A percentile compares a stretch with the other conserved stretches of the same genome.
These are phyloP conservation scores for Lathronympha strigana DNA, from an alignment of 2,888 invertebrate genomes.

Conservation along the genomic window DNA sequence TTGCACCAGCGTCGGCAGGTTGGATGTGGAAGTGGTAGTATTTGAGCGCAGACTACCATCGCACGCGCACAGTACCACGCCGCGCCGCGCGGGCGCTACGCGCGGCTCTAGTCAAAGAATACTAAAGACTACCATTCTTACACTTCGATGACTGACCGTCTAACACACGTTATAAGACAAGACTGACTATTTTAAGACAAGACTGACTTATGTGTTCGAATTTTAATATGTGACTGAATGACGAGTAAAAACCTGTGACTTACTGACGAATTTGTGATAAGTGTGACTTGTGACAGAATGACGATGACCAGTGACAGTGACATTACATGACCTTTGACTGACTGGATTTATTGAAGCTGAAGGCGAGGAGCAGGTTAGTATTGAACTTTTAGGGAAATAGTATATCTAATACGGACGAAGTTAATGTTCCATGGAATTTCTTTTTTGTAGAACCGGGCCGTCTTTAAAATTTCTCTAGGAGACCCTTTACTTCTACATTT, in stretches of 20 bases:
- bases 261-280: slow-evolving; percentile 47
- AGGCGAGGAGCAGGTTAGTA: neutral
- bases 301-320: slow-evolving; percentile 50
- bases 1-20: slow-evolving; percentile 49
- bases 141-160: slow-evolving; percentile 39
- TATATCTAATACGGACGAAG: too few species aligned
- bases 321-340: slow-evolving; percentile 58
- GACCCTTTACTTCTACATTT: too few species aligned
- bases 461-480: too few species aligned
- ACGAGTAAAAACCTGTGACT: slow-evolving; percentile 7
- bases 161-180: slow-evolving; percentile 9
- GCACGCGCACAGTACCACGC: slow-evolving; percentile 68
- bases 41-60: slow-evolving; percentile 59
- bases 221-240: neutral
- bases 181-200: slow-evolving; percentile 17
- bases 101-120: slow-evolving; percentile 68
- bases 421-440: too few species aligned
- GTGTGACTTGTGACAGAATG: slow-evolving; percentile 44
- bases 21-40: slow-evolving; percentile 73
- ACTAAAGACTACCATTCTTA: slow-evolving; percentile 50
- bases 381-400: too few species aligned
- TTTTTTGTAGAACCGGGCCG: too few species aligned
- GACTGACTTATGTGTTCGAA: slow-evolving; percentile 10
- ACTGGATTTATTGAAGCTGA: slow-evolving; percentile 45
- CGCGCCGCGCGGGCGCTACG: slow-evolving; percentile 71